Base-by-base conservation (phyloP, 2,888 invertebrate species). In the Ornithoptera alexandrae region DNA sequence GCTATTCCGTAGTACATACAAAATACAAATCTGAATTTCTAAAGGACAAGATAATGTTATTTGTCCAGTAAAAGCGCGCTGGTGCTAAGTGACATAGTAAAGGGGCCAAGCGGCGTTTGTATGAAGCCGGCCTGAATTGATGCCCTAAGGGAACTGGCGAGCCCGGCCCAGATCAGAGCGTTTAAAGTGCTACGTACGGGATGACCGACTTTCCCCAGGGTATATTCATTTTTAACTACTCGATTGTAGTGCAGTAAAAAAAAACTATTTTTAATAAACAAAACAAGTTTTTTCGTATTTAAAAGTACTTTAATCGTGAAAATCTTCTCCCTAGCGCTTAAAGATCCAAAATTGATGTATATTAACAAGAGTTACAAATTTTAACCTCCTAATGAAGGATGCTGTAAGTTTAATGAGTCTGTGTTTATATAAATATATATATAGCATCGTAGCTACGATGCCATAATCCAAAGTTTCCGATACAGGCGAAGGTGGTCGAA, bases 21-120 rank as follows among this genome's bases (percentile, higher is more conserved):
- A 30, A 30, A 0, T 46, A 46, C 46, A 50, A 57, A 57, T 57
- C 20, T 6, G 20, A 57, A 18, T 20, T 57, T 20, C 20, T 20
- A 18, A 57, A 57, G 20, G 8, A 57, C 6, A n/a, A n/a, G 8
- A 10, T 57, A 57, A 46, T 42, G 42, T 62, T 53, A 22, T 63
- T 63, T 46, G 58, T 57, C 22, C 42, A 30, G 57, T 46, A 58
- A 58, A 58, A 62, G 62, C 10, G 50, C 58, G 50, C 2, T 30
- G 65, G 39, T 59, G 22, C 30, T 65, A 65, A 69, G 65, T 65
- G 65, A 69, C 60, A 53, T 36, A 30, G 65, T 24, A 69, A 69
- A 64, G 61, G n/a, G 69, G 69, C 69, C 65, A 65, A 61, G 65
- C 69, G 68, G 65, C 42, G 30, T 61, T 56, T 24, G 30, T 59